Evolutionary conservation across 2,888 invertebrate genomes (phyloP).

Genomic region (Eristalis pertinax): DNA sequence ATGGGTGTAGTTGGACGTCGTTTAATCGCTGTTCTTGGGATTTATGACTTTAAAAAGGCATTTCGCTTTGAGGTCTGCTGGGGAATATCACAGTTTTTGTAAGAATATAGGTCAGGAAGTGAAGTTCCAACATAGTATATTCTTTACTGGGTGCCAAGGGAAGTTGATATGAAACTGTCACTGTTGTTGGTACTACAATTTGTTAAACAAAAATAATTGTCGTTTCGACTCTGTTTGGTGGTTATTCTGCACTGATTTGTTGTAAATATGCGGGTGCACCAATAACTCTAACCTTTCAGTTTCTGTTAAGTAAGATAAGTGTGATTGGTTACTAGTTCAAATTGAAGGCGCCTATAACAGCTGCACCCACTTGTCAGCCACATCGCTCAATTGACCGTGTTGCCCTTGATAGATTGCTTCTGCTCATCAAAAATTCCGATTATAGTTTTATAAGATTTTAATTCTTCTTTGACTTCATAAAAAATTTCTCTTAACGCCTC

Average conservation of each 20-base stretch:
- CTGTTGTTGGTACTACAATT: background rate
- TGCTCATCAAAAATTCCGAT: no score
- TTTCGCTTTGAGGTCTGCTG: conserved; percentile 21
- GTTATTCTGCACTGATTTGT: background rate
- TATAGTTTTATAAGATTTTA: no score
- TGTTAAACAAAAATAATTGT: background rate
- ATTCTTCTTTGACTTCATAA: no score
- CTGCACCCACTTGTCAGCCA: no score
- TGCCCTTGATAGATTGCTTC: no score
- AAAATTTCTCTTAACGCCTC: no score
- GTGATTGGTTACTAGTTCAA: no score
- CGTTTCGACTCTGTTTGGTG: background rate
- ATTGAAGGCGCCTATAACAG: no score
- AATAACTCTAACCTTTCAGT: no score
- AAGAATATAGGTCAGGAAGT: background rate
- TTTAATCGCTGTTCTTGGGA: conserved; percentile 22
- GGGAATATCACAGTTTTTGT: background rate
- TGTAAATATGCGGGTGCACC: background rate
- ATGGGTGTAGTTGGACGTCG: conserved; percentile 50
- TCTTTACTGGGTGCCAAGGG: background rate
- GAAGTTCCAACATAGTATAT: background rate
- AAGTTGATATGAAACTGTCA: background rate
- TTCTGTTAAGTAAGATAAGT: no score
- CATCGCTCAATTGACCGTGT: no score
- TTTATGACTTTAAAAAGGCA: conserved; percentile 31